These are phyloP conservation scores for Manduca sexta DNA, from an alignment of 1,140 invertebrate genomes.

Conservation along the genomic window DNA sequence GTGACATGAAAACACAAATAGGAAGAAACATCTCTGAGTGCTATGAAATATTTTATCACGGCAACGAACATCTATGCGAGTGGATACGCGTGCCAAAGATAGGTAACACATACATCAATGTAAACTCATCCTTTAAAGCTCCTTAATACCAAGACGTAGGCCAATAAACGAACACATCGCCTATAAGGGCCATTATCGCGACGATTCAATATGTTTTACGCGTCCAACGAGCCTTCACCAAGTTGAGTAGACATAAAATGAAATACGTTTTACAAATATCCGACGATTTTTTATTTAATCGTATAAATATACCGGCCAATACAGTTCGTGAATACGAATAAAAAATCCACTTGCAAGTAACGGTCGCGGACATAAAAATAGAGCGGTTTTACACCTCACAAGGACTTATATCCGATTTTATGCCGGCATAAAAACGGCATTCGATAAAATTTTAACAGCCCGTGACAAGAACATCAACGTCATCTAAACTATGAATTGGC, in stretches of 20 bases:
- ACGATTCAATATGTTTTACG: no score
- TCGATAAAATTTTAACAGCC: conserved; percentile 56
- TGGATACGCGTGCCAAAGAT: no score
- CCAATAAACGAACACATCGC: no score
- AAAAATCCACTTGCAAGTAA: conserved; percentile 59
- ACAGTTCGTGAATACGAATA: conserved; percentile 47
- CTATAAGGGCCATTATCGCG: no score
- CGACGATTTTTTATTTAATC: conserved; percentile 7
- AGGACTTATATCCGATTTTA: conserved; percentile 49
- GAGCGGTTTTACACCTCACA: conserved; percentile 60
- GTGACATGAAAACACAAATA: no score
- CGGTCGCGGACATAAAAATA: conserved; percentile 55
- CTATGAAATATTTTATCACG: no score
- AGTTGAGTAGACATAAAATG: conserved; percentile 13
- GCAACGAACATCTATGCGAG: no score
- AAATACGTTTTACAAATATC: conserved; percentile 20
- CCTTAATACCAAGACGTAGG: no score
- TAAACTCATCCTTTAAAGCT: no score
- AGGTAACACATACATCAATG: no score
- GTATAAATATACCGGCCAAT: conserved; percentile 26
- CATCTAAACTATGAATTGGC: conserved; percentile 10
- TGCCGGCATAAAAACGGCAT: conserved; percentile 46
- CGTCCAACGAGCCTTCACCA: no score
- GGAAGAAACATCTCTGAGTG: no score
- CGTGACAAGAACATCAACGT: conserved; percentile 24